Base-by-base conservation (phyloP, 2,797 vertebrate genomes). In the Petrocephalus schoutedeni region DNA sequence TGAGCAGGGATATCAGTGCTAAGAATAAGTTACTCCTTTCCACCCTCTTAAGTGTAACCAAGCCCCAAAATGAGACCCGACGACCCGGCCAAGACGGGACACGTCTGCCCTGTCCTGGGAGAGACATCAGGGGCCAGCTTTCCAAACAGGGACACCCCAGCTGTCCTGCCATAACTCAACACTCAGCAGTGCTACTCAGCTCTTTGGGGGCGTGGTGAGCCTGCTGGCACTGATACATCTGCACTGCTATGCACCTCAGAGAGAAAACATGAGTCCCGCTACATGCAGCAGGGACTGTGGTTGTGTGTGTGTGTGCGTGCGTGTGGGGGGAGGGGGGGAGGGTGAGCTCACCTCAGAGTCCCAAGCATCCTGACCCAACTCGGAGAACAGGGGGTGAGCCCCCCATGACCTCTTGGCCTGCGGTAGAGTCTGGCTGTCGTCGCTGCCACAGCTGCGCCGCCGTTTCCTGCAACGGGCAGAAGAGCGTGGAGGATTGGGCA, bases 391-490 rank as follows among this genome's bases (percentile, higher is more conserved):
- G 12, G 93, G 89, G 71, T 94, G 93, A 88, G 90, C 88, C 87
- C 95, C 93, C 87, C 95, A 97, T 89, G 93, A 96, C 88, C 97
- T 96, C 89, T 99, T 99, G 87, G 95, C 96, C 93, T 98, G 97
- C 0, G 97, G 97, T 86, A 97, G 91, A 92, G 93, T 93, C 2
- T 96, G 96, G 87, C 93, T 93, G 10, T 96, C 97, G 1, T 98
- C 97, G 53, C 97, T 96, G 88, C 90, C 94, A 89, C 97, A 96
- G 91, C 97, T 97, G 90, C 96, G 96, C 86, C 95, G 96, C 86
- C 98, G 96, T 92, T 99, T 99, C 95, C 97, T 97, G 92, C 87
- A 36, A 84, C 12, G 87, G 21, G 67, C 19, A 28, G 32, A 45
- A 5, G 45, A 77, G 32, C 32, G 54, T 49, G 57, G 8, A 12